Base-by-base conservation (phyloP, 2,888 invertebrate species). In the Petrolisthes cinctipes region DNA sequence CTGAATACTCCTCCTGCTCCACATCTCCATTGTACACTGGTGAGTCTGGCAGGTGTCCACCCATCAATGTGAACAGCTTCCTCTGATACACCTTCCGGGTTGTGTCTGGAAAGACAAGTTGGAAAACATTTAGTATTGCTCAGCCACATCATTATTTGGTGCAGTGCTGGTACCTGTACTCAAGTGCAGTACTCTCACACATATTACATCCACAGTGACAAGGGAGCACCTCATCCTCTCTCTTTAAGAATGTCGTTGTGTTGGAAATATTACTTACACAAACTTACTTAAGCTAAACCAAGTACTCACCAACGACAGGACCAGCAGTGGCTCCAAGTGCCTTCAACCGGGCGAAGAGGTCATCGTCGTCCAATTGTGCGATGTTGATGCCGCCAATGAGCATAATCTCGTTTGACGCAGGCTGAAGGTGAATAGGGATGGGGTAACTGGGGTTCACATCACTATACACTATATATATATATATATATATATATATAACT, bases 241-340 rank as follows among this genome's bases (percentile, higher is more conserved):
- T 37, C 37, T 37, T 37, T 37, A 37, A 37, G 37, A 37, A 37
- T 37, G 37, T 37, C 37, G 37, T 1, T 37, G 37, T 37, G 37
- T 37, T 37, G 0, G 0, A 37, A 37, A 37, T 37, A 37, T 37
- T 37, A 82, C 53, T 51, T 37, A 82, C 82, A 71, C 71, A 7
- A 68, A 82, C 73, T 17, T 23, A 14, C 78, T 14, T 51, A 78
- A 11, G 5, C 14, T n/a, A 37, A 51, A 75, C 57, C 57, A 53
- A 66, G 17, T 37, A 85, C 89, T 86, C 68, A 86, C 89, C 89
- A 54, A 89, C 89, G 56, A 89, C 84, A n/a, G 89, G 89, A 7
- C 89, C 89, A 20, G 86, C 89, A 9, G 73, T 73, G n/a, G 89
- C 86, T 75, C 89, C 89, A 14, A 82, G 71, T 4, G 53, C 81